Percentiles rank a stretch among this genome's conserved stretches.
Conservation (phyloP, 2,888 invertebrate species). For the Oscheius sp. region DNA sequence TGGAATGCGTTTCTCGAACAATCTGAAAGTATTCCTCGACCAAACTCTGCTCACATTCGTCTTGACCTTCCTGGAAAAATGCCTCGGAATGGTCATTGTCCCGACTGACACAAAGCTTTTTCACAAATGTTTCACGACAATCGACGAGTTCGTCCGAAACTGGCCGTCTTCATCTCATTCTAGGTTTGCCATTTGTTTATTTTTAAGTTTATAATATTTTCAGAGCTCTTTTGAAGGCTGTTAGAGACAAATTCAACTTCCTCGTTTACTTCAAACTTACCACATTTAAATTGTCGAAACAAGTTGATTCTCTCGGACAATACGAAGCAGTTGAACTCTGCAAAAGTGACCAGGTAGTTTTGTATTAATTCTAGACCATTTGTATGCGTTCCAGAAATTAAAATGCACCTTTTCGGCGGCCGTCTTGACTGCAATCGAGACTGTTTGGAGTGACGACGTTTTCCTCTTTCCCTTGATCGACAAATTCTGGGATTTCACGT, state of each 20-base stretch:
- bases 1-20: constrained; percentile 42
- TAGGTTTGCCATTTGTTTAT: not conserved
- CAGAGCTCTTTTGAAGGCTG: constrained; percentile 44
- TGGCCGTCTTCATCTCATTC: constrained; percentile 47
- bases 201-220: constrained; percentile 3
- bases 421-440: constrained; percentile 22
- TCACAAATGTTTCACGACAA: constrained; percentile 55
- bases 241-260: constrained; percentile 65
- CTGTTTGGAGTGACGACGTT: constrained; percentile 82
- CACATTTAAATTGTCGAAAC: constrained; percentile 48
- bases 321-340: constrained; percentile 25
- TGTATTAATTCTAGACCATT: too few relatives aligned
- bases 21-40: constrained; percentile 60
- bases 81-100: constrained; percentile 57
- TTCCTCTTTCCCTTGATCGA: constrained; percentile 83
- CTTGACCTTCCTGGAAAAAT: constrained; percentile 64
- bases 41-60: constrained; percentile 62
- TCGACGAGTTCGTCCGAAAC: constrained; percentile 51
- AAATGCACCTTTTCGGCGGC: constrained; percentile 25
- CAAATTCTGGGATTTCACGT: constrained; percentile 86
- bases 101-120: constrained; percentile 64
- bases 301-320: constrained; percentile 38
- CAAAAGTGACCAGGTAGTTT: constrained; percentile 29
- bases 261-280: constrained; percentile 66
- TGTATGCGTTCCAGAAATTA: not conserved